Percentiles rank a stretch among this genome's conserved stretches.
Conservation (phyloP, 2,113 vertebrate genomes). For the Mandrillus leucophaeus region DNA sequence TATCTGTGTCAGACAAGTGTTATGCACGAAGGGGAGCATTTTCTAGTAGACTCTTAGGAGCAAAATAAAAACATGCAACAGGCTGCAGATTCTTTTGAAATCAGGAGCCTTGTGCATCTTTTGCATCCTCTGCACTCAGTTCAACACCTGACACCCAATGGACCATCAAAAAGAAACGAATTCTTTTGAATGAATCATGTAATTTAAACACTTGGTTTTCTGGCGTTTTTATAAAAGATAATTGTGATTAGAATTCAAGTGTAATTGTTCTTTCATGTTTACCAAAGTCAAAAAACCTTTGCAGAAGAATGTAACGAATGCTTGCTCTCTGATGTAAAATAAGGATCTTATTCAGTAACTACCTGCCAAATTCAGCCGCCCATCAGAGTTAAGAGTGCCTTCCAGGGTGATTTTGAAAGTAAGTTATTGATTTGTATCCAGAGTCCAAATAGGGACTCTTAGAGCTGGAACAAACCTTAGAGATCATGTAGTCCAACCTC, state of each 20-base stretch:
- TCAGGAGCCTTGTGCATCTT: neutral
- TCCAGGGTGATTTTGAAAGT: conserved; percentile 22
- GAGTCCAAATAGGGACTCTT: neutral
- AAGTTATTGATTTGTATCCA: conserved; percentile 60
- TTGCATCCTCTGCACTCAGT: neutral
- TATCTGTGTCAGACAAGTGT: neutral
- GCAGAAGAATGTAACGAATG: neutral
- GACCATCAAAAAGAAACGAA: neutral
- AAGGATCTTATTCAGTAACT: neutral
- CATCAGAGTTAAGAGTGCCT: neutral
- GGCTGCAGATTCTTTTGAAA: neutral
- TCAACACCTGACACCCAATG: neutral
- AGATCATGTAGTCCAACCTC: neutral
- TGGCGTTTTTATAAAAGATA: neutral
- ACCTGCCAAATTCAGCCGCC: neutral
- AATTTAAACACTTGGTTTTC: neutral
- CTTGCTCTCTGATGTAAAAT: neutral
- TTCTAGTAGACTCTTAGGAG: neutral
- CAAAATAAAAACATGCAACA: neutral
- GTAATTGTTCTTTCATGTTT: conserved; percentile 11
- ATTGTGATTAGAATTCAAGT: conserved; percentile 13
- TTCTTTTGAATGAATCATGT: neutral
- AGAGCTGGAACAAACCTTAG: neutral
- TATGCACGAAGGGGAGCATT: neutral
- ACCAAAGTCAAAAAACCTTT: neutral